phyloP scores from a whole-genome alignment of 2,113 vertebrate species.

The Tragelaphus imberbis region DNA sequence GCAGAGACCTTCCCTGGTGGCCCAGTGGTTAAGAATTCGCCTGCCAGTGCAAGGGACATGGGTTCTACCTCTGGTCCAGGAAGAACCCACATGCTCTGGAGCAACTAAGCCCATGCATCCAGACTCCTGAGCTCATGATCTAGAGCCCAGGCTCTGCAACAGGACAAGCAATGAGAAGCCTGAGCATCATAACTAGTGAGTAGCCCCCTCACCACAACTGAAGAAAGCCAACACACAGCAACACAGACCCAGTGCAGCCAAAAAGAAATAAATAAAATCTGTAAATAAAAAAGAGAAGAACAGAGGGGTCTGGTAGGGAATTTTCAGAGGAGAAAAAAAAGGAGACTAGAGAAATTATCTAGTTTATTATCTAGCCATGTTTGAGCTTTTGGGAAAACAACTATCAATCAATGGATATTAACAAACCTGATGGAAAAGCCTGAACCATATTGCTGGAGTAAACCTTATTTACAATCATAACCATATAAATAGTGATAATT shows the following conservation, averaged over 20 bases:
- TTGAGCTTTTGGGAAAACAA: background rate
- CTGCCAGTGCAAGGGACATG: background rate
- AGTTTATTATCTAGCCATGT: background rate
- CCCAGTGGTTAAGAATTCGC: background rate
- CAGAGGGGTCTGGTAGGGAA: background rate
- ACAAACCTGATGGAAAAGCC: background rate
- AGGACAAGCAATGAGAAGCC: background rate
- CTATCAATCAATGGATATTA: background rate
- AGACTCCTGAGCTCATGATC: background rate
- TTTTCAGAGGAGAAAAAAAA: background rate
- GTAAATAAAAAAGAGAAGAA: background rate
- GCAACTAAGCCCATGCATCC: background rate
- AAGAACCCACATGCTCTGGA: background rate
- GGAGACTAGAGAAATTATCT: background rate
- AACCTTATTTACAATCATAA: background rate
- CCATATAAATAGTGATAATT: background rate
- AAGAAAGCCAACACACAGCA: background rate
- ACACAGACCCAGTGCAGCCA: background rate
- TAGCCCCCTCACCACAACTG: background rate
- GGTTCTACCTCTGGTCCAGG: background rate
- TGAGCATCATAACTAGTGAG: background rate
- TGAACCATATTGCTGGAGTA: background rate
- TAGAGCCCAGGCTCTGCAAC: background rate
- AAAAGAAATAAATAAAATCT: background rate
- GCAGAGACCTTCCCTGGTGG: background rate